Evolutionary conservation across 2,888 invertebrate species (phyloP).

Genomic region (Drosophila tripunctata): DNA sequence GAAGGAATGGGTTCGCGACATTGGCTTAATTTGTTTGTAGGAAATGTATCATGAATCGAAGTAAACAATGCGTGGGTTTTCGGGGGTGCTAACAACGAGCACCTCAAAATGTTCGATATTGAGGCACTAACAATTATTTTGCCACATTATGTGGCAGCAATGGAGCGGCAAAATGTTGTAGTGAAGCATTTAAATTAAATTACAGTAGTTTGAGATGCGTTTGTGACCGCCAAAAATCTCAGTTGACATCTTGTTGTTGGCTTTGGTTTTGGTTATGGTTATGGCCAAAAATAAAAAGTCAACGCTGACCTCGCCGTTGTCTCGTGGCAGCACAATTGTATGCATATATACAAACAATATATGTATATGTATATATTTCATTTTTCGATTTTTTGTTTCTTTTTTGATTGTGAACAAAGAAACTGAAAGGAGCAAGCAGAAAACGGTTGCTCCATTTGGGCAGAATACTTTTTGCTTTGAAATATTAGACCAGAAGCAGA

Average conservation of each 20-base stretch:
- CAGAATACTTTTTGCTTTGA: constrained; percentile 55
- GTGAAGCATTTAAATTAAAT: constrained; percentile 22
- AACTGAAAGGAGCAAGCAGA: constrained; percentile 62
- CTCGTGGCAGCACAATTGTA: not conserved
- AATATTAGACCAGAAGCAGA: constrained; percentile 77
- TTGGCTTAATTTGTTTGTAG: constrained; percentile 56
- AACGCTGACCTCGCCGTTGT: constrained; percentile 41
- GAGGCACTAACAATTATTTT: constrained; percentile 22
- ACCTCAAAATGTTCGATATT: constrained; percentile 28
- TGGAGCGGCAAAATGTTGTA: constrained; percentile 19
- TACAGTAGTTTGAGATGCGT: constrained; percentile 2
- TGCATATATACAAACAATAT: too few species aligned
- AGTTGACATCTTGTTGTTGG: constrained; percentile 18
- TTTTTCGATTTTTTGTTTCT: constrained; percentile 4
- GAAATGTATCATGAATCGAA: constrained; percentile 32
- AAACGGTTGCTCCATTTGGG: constrained; percentile 55
- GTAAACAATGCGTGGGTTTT: constrained; percentile 35
- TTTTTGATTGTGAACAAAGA: constrained; percentile 58
- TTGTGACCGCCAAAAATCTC: constrained; percentile 52
- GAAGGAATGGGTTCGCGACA: constrained; percentile 16
- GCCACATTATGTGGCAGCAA: constrained; percentile 58
- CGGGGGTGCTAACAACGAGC: constrained; percentile 1
- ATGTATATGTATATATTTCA: constrained; percentile 2
- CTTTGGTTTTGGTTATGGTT: not conserved
- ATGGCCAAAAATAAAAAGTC: constrained; percentile 8